Conservation (phyloP, 2,888 invertebrate species). For the Calephelis perditalis region DNA sequence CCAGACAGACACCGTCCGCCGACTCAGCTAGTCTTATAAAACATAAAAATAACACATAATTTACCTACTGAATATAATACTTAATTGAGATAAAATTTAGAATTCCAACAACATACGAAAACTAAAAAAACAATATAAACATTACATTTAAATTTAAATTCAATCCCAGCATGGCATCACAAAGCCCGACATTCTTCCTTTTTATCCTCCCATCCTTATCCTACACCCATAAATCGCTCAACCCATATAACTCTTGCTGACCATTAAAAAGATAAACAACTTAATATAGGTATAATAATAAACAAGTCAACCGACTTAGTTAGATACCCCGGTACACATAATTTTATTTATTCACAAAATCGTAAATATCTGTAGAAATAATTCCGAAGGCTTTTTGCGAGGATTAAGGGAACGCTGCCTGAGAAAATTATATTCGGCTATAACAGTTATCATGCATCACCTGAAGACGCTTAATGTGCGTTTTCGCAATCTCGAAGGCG, state of each 20-base stretch:
- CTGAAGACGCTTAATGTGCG: slow-evolving; percentile 75
- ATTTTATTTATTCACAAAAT: slow-evolving; percentile 77
- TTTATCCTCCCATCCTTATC: slow-evolving; percentile 61
- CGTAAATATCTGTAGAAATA: slow-evolving; percentile 76
- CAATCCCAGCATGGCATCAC: slow-evolving; percentile 65
- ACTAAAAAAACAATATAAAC: slow-evolving; percentile 47
- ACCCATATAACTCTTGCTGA: slow-evolving; percentile 69
- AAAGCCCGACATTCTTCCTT: slow-evolving; percentile 56
- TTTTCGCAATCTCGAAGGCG: slow-evolving; percentile 76
- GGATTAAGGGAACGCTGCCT: slow-evolving; percentile 75
- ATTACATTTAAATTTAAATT: slow-evolving; percentile 73
- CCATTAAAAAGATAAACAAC: slow-evolving; percentile 78
- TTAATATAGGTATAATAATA: slow-evolving; percentile 77
- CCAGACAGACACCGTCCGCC: no score
- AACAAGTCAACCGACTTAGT: slow-evolving; percentile 66
- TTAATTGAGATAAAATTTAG: no score
- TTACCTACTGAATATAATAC: no score
- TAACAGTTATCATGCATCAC: slow-evolving; percentile 79
- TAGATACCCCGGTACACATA: slow-evolving; percentile 62
- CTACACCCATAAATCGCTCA: slow-evolving; percentile 65
- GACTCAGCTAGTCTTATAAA: no score
- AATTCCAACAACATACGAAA: slow-evolving; percentile 9
- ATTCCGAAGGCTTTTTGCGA: slow-evolving; percentile 75
- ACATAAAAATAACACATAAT: no score
- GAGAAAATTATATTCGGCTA: slow-evolving; percentile 78